Evolutionary conservation across 2,888 invertebrate genomes (phyloP).

Genomic region (Cryptocheilus praepositus): DNA sequence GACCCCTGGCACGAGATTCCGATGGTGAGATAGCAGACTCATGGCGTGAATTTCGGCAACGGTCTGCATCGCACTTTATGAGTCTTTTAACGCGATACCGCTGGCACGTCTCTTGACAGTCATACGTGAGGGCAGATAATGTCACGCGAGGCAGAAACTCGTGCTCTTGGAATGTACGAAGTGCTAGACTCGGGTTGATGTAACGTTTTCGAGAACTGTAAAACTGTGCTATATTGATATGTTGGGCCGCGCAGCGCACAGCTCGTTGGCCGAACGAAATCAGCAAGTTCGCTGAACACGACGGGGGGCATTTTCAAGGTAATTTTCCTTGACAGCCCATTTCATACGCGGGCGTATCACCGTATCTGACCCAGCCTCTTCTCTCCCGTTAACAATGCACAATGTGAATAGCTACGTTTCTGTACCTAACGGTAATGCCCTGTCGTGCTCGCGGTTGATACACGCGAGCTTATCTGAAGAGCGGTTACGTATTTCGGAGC

Average conservation of each 20-base stretch:
- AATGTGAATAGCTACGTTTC: conserved; percentile 28
- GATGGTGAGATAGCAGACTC: background rate
- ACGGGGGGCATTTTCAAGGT: too few relatives aligned
- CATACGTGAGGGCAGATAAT: too few relatives aligned
- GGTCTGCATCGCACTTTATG: background rate
- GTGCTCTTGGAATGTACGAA: too few relatives aligned
- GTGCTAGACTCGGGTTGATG: background rate
- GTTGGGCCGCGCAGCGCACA: background rate
- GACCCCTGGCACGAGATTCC: too few relatives aligned
- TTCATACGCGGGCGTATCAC: background rate
- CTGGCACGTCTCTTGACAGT: too few relatives aligned
- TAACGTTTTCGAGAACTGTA: background rate
- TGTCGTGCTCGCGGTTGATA: conserved; percentile 26
- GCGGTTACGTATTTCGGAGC: conserved; percentile 42
- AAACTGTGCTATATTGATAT: background rate
- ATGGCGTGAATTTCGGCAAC: background rate
- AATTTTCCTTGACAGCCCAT: too few relatives aligned
- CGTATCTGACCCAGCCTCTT: conserved; percentile 1
- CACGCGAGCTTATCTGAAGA: conserved; percentile 46
- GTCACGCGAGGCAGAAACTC: too few relatives aligned
- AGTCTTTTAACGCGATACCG: too few relatives aligned
- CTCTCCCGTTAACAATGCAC: conserved; percentile 35
- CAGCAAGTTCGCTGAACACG: too few relatives aligned
- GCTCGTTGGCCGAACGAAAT: too few relatives aligned
- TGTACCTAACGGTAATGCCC: conserved; percentile 40